These are phyloP conservation scores for Sitta carolinensis DNA, from an alignment of 2,797 vertebrate species.

Conservation along the genomic window DNA sequence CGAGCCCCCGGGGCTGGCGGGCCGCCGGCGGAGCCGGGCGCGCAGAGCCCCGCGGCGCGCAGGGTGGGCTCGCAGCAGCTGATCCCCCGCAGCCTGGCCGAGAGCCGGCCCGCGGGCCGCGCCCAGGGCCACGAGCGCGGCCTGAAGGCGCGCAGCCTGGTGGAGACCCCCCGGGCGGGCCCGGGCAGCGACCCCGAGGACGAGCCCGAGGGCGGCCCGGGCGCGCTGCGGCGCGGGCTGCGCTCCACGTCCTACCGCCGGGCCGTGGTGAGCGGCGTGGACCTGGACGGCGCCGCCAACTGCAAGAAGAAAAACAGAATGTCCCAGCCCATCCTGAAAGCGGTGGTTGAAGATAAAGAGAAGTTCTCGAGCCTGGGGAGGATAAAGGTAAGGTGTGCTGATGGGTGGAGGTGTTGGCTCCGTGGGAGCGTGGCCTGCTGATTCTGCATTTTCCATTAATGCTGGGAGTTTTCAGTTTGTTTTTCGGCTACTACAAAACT, in stretches of 20 bases:
- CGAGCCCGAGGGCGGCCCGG: slow-evolving; percentile 73
- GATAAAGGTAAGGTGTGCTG: slow-evolving; percentile 78
- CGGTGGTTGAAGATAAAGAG: slow-evolving; percentile 78
- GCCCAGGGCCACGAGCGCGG: not conserved
- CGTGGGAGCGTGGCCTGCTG: fast-evolving
- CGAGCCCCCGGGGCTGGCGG: not conserved
- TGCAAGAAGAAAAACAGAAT: slow-evolving; percentile 79
- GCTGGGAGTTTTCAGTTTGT: not conserved
- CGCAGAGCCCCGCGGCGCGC: slow-evolving; percentile 84
- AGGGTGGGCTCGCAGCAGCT: slow-evolving; percentile 89
- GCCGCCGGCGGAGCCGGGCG: slow-evolving; percentile 58
- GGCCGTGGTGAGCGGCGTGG: slow-evolving; percentile 89
- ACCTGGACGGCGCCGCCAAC: slow-evolving; percentile 71
- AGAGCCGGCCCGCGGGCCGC: not conserved
- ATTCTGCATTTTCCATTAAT: fast-evolving
- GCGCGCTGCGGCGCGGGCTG: slow-evolving; percentile 82
- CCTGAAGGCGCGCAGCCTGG: slow-evolving; percentile 66
- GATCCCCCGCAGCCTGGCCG: not conserved
- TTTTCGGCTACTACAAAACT: not conserved
- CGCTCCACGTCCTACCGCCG: slow-evolving; percentile 92
- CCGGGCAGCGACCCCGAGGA: slow-evolving; percentile 73
- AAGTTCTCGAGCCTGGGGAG: slow-evolving; percentile 78
- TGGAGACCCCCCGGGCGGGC: not conserved
- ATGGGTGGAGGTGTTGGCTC: fast-evolving
- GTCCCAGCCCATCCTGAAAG: slow-evolving; percentile 80